A percentile compares a stretch with the other conserved stretches of the same genome.
These are phyloP conservation scores for Leucoraja erinaceus DNA, from an alignment of 2,113 vertebrate species.

Conservation along the genomic window DNA sequence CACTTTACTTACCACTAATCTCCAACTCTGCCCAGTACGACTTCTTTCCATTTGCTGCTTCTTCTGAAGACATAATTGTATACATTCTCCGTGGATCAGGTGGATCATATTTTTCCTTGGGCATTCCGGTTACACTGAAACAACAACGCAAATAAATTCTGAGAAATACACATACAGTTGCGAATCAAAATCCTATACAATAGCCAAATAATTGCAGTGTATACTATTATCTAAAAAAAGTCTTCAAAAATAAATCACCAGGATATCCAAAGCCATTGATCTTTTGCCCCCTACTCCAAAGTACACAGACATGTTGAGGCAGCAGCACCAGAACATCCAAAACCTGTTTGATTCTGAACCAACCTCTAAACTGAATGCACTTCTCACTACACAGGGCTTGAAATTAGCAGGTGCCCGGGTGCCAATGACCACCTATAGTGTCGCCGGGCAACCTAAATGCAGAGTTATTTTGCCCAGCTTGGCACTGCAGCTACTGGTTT, in stretches of 20 bases:
- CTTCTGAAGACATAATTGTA: constrained; percentile 96
- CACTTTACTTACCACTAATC: constrained; percentile 82
- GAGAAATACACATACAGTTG: too few species aligned
- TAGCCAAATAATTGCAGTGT: background rate
- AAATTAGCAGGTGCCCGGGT: too few species aligned
- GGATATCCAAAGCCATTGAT: background rate
- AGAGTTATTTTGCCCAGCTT: too few species aligned
- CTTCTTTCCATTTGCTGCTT: constrained; percentile 94
- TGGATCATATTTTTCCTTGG: constrained; percentile 99
- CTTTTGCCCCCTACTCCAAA: background rate
- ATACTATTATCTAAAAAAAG: background rate
- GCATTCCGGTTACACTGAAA: constrained; percentile 80
- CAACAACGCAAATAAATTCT: constrained; percentile 25
- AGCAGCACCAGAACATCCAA: background rate
- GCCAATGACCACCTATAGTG: too few species aligned
- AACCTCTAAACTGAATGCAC: background rate
- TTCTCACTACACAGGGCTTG: background rate
- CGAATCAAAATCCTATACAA: background rate
- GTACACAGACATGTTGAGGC: background rate
- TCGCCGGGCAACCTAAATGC: too few species aligned
- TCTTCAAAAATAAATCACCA: background rate
- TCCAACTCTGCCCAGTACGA: constrained; percentile 98
- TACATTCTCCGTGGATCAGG: constrained; percentile 98
- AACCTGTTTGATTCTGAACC: background rate
- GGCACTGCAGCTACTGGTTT: too few species aligned